Evolutionary conservation across 2,888 invertebrate species (phyloP).

Genomic region (Microdon myrmicae): DNA sequence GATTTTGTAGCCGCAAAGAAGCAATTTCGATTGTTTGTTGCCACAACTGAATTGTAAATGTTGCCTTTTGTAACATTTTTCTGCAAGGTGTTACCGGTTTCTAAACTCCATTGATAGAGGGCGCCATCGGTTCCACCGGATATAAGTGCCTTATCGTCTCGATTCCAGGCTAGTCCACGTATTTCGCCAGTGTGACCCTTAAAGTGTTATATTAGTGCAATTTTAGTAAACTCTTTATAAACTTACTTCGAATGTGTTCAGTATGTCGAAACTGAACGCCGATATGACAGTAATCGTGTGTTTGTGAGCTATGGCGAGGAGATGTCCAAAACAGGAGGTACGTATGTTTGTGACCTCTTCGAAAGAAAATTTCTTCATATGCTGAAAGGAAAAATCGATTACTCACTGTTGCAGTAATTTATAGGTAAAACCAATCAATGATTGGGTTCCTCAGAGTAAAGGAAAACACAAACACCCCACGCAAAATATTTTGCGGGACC

Average conservation of each 20-base stretch:
- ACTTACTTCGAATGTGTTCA: conserved; percentile 63
- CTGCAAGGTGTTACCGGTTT: conserved; percentile 75
- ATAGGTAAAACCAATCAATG: too few species aligned
- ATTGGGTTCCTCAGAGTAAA: too few species aligned
- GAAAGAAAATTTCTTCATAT: conserved; percentile 66
- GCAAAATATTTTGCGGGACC: too few species aligned
- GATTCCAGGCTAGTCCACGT: conserved; percentile 62
- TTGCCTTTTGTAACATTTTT: conserved; percentile 86
- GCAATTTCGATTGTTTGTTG: conserved; percentile 64
- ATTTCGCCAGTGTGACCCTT: conserved; percentile 84
- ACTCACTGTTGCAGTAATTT: too few species aligned
- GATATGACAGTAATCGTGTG: conserved; percentile 88
- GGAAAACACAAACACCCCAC: too few species aligned
- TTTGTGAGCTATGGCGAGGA: conserved; percentile 88
- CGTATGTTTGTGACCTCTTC: conserved; percentile 75
- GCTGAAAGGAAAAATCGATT: conserved; percentile 53
- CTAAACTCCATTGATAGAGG: conserved; percentile 90
- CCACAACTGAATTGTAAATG: conserved; percentile 75
- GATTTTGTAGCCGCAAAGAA: conserved; percentile 64
- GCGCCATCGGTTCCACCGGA: conserved; percentile 91
- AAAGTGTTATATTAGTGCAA: conserved; percentile 60
- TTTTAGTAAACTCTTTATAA: background rate
- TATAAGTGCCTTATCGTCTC: conserved; percentile 77
- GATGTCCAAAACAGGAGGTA: conserved; percentile 87
- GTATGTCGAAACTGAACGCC: conserved; percentile 80